Conservation (phyloP, 1,140 invertebrate genomes). For the Drosophila carrolli region DNA sequence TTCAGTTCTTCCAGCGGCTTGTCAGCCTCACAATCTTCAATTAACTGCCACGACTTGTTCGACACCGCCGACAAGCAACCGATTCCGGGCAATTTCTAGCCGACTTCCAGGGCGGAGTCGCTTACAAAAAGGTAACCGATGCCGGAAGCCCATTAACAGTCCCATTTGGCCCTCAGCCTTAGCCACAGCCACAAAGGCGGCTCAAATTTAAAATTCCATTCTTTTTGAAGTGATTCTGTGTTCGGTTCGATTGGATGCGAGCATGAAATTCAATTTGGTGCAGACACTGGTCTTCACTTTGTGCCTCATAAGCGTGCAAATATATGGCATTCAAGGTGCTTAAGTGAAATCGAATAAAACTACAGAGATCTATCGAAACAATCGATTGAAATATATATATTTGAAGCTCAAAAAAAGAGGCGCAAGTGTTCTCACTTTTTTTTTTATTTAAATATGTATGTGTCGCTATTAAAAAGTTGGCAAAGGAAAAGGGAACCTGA, state of each 20-base stretch:
- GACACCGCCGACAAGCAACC: conserved; percentile 58
- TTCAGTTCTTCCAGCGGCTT: conserved; percentile 10
- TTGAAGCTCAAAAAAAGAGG: too few relatives aligned
- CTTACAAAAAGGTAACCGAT: conserved; percentile 69
- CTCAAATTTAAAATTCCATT: neutral
- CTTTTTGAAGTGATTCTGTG: neutral
- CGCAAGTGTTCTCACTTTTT: too few relatives aligned
- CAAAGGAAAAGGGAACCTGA: too few relatives aligned
- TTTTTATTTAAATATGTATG: too few relatives aligned
- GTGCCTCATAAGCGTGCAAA: conserved; percentile 61
- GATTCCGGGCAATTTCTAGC: conserved; percentile 48
- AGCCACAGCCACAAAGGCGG: conserved; percentile 24
- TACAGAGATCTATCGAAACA: neutral
- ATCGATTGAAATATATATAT: neutral
- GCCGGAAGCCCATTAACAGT: conserved; percentile 61
- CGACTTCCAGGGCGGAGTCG: conserved; percentile 24
- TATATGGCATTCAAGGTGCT: conserved; percentile 70
- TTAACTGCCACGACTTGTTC: conserved; percentile 67
- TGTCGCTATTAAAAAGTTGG: too few relatives aligned
- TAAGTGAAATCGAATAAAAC: neutral
- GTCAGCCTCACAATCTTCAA: conserved; percentile 69
- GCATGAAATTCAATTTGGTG: conserved; percentile 54
- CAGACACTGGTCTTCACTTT: conserved; percentile 43
- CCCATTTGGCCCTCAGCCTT: conserved; percentile 40
- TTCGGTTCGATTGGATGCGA: conserved; percentile 2